Conservation (phyloP, 2,113 vertebrate genomes). For the Pao palembangensis region DNA sequence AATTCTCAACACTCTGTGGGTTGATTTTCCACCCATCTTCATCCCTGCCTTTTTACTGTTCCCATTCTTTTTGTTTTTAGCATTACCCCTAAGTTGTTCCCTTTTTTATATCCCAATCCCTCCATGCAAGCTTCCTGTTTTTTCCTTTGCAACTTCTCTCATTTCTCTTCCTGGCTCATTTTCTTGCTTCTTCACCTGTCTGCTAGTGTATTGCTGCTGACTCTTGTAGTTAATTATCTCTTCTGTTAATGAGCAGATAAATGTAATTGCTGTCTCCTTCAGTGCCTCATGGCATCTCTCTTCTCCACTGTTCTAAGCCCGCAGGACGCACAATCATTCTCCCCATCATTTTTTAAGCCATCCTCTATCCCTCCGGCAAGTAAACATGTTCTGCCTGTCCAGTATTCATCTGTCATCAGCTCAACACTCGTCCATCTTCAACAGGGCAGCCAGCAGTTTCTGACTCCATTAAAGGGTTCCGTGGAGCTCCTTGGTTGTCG, state of each 20-base stretch:
- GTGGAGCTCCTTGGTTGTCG: slow-evolving; percentile 14
- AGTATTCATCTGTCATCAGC: too few relatives aligned
- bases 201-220: slow-evolving; percentile 64
- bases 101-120: slow-evolving; percentile 40
- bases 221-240: slow-evolving; percentile 75
- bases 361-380: background rate
- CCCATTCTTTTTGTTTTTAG: slow-evolving; percentile 56
- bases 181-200: slow-evolving; percentile 50
- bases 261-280: slow-evolving; percentile 75
- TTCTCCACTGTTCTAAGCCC: slow-evolving; percentile 51
- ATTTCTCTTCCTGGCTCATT: slow-evolving; percentile 50
- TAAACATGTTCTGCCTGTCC: too few relatives aligned
- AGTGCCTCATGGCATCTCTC: slow-evolving; percentile 56
- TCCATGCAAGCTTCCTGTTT: slow-evolving; percentile 41
- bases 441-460: slow-evolving; percentile 3
- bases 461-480: slow-evolving; percentile 21
- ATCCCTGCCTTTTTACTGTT: slow-evolving; percentile 29
- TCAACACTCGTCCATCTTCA: background rate
- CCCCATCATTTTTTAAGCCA: slow-evolving; percentile 42
- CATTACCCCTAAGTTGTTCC: slow-evolving; percentile 52
- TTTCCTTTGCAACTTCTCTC: slow-evolving; percentile 60
- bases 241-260: slow-evolving; percentile 77
- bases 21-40: slow-evolving; percentile 25
- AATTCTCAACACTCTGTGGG: slow-evolving; percentile 40
- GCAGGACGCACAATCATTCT: slow-evolving; percentile 43